Conservation (phyloP, 2,797 vertebrate species). For the Toxotes lorentzi region DNA sequence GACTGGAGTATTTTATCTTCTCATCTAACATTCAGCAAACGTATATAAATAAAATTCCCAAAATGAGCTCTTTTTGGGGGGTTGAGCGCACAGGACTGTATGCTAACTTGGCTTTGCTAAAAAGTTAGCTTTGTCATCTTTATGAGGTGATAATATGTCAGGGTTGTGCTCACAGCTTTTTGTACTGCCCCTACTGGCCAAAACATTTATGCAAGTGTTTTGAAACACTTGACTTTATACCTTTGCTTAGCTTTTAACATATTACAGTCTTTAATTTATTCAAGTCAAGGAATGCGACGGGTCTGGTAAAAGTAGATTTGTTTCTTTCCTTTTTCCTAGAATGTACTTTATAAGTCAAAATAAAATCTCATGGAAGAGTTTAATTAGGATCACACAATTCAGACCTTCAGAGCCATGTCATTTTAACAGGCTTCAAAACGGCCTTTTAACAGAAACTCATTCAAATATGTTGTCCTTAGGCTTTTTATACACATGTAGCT, state of each 20-base stretch:
- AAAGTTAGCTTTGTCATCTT: neutral
- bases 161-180: neutral
- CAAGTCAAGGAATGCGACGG: neutral
- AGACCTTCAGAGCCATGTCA: neutral
- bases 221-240: neutral
- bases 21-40: neutral
- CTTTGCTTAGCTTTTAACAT: neutral
- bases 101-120: neutral
- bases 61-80: no score
- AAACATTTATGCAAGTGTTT: no score
- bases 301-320: neutral
- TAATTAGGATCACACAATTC: neutral
- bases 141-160: neutral
- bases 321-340: neutral
- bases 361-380: neutral
- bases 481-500: slow-evolving; percentile 33
- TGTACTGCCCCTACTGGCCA: neutral
- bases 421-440: neutral
- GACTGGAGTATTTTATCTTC: neutral
- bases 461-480: slow-evolving; percentile 2
- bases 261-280: no score
- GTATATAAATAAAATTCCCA: no score
- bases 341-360: neutral
- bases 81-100: neutral
- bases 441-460: slow-evolving; percentile 1